phyloP scores from a whole-genome alignment of 2,888 invertebrate species.

The Microplitis deprimator region DNA sequence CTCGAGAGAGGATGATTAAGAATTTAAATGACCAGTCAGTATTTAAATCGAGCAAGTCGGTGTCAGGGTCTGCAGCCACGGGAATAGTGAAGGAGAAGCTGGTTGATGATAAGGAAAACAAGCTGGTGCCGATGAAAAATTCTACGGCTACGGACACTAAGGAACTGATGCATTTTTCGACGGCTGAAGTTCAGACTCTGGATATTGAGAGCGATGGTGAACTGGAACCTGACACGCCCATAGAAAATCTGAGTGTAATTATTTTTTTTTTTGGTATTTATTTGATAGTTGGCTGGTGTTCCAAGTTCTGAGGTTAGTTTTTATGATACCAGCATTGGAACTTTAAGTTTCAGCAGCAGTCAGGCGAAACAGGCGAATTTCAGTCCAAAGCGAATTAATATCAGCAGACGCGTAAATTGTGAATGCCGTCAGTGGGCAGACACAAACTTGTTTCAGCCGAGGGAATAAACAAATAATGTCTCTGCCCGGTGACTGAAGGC shows the following conservation, averaged over 20 bases:
- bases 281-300: background rate
- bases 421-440: background rate
- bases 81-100: background rate
- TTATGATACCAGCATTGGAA: background rate
- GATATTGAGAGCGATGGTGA: constrained; percentile 61
- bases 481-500: no score
- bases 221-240: constrained; percentile 59
- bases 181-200: constrained; percentile 65
- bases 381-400: no score
- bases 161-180: constrained; percentile 60
- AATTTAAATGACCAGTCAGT: background rate
- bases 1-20: background rate
- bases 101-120: background rate
- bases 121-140: constrained; percentile 50
- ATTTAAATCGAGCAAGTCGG: no score
- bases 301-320: no score
- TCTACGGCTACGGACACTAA: constrained; percentile 65
- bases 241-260: constrained; percentile 67
- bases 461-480: no score
- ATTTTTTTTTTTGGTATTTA: background rate
- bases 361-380: no score
- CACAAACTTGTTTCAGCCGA: no score
- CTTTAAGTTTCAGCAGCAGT: no score
- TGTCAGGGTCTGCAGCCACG: background rate
- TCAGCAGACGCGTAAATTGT: background rate